Base-by-base conservation (phyloP, 2,888 invertebrate species). In the Itoplectis maculator region DNA sequence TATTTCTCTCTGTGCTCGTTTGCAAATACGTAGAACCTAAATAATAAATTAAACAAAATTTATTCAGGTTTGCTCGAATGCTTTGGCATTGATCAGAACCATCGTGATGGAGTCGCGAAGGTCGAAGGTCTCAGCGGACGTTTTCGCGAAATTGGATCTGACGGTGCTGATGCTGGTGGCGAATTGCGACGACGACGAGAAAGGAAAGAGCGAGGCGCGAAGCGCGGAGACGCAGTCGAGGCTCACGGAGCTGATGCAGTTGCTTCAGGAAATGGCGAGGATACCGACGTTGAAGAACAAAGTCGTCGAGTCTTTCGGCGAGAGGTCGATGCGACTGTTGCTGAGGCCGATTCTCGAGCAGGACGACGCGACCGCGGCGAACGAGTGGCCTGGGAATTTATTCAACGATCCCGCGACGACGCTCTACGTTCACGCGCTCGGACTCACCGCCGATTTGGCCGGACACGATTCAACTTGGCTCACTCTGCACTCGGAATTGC, bases 351-450 rank as follows among this genome's bases (percentile, higher is more conserved):
- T 94, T 49, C 81, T 94, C 11, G 92, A 92, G 23, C 74, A 85
- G 15, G 85, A 87, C 40, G 86, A 82, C 63, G 40, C 37, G 0
- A 29, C 88, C 23, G 87, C 89, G 35, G 77, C 79, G 9, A 87
- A 88, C 29, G 89, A 88, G 42, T 89, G 89, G 84, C 86, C 88
- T 9, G 87, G 88, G 73, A 90, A 90, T 86, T 85, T 91, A 40
- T 89, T 91, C 76, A 87, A 91, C 79, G 90, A 92, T 72, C 93
- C 94, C 75, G 90, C 93, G 0, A 92, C 93, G 18, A 92, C 92
- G 54, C 90, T 94, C 68, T 94, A 94, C 78, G 89, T 94, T 47
- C 93, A 94, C 87, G 93, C 94, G 0, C 87, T 95, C 49, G 93
- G 92, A 4, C 89, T 95, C 23, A 91, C 94, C n/a, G 92, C 93